These are phyloP conservation scores for Lontra canadensis DNA, from an alignment of 2,113 vertebrate genomes.

Conservation along the genomic window DNA sequence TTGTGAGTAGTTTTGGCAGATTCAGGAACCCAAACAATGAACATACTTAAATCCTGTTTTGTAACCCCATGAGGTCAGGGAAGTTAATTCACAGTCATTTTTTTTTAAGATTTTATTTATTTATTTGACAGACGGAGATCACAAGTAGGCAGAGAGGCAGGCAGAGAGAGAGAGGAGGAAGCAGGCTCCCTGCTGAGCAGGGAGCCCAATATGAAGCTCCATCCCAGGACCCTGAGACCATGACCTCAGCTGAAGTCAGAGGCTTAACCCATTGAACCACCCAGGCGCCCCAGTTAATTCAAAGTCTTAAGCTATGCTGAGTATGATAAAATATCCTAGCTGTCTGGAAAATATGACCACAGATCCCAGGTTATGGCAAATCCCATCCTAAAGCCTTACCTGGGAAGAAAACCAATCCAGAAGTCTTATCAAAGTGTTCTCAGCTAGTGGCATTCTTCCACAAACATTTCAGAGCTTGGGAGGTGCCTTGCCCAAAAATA, in stretches of 20 bases:
- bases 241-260: too few relatives aligned
- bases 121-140: too few relatives aligned
- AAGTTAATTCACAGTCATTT: neutral
- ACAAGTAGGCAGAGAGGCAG: too few relatives aligned
- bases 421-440: neutral
- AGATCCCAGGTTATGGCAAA: neutral
- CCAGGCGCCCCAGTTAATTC: too few relatives aligned
- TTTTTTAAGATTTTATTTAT: too few relatives aligned
- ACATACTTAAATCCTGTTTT: neutral
- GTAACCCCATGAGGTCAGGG: neutral
- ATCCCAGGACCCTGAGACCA: too few relatives aligned
- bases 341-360: neutral
- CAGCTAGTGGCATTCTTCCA: neutral
- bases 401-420: neutral
- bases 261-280: too few relatives aligned
- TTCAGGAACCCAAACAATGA: too few relatives aligned
- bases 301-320: neutral
- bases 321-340: neutral
- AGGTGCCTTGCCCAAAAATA: neutral
- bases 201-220: too few relatives aligned
- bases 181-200: too few relatives aligned
- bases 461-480: neutral
- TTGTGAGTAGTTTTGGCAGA: neutral
- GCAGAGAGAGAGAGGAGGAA: too few relatives aligned
- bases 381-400: neutral